Evolutionary conservation across 1,140 invertebrate genomes (phyloP).

Genomic region (Micrasema minimum): DNA sequence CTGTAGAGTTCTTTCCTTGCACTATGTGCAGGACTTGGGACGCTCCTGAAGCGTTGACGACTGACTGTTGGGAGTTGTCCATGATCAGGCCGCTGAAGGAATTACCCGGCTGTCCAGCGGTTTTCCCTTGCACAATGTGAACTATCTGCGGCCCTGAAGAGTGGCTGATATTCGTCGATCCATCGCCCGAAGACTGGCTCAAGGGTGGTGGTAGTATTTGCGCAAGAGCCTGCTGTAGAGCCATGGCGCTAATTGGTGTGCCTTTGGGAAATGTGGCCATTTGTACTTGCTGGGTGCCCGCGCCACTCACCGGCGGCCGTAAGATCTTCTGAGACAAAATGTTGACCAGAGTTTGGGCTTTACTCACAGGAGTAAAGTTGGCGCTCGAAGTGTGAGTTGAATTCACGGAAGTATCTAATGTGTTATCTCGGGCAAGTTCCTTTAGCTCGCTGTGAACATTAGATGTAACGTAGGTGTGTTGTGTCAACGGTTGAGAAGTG

Average conservation of each 20-base stretch:
- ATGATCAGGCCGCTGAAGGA: slow-evolving; percentile 59
- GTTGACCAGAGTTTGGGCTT: slow-evolving; percentile 58
- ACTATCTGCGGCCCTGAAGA: slow-evolving; percentile 61
- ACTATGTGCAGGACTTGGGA: slow-evolving; percentile 65
- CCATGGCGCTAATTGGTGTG: slow-evolving; percentile 60
- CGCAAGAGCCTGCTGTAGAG: slow-evolving; percentile 64
- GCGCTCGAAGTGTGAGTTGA: slow-evolving; percentile 57
- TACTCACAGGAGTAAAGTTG: slow-evolving; percentile 52
- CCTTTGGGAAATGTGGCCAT: slow-evolving; percentile 59
- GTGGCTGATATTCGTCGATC: slow-evolving; percentile 55
- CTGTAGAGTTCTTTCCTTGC: slow-evolving; percentile 59
- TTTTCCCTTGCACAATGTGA: slow-evolving; percentile 65
- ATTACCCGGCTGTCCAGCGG: slow-evolving; percentile 57
- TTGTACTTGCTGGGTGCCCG: slow-evolving; percentile 52
- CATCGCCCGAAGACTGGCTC: slow-evolving; percentile 58
- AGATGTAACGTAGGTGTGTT: slow-evolving; percentile 39
- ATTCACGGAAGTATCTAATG: slow-evolving; percentile 62
- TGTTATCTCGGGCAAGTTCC: slow-evolving; percentile 32
- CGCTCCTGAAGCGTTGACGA: slow-evolving; percentile 58
- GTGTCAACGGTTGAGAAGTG: slow-evolving; percentile 28
- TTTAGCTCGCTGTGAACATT: slow-evolving; percentile 25
- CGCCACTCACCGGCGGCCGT: slow-evolving; percentile 49
- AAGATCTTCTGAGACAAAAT: slow-evolving; percentile 60
- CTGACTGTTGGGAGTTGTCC: slow-evolving; percentile 61
- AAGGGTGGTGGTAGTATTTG: slow-evolving; percentile 64